phyloP scores from a whole-genome alignment of 2,888 invertebrate genomes.

The Mythimna impura region DNA sequence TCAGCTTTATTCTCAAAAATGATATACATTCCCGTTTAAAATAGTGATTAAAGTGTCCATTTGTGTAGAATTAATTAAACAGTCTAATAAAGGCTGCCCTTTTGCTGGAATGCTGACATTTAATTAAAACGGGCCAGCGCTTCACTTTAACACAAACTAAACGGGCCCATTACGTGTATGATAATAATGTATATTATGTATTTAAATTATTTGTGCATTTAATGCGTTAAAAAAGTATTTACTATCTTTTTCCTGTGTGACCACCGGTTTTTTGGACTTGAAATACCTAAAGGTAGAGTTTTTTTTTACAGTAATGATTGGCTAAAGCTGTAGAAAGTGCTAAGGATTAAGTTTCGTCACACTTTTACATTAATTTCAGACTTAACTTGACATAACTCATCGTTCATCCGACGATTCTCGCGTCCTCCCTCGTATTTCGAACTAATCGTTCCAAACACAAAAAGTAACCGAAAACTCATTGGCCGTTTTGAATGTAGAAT shows the following conservation, averaged over 20 bases:
- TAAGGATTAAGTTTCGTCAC: background rate
- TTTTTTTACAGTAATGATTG: background rate
- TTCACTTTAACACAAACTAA: constrained; percentile 74
- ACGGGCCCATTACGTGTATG: constrained; percentile 73
- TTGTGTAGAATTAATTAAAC: constrained; percentile 67
- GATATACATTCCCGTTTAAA: constrained; percentile 69
- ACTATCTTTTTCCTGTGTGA: constrained; percentile 3
- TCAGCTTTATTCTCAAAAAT: constrained; percentile 64
- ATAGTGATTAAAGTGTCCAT: constrained; percentile 69
- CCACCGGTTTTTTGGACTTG: constrained; percentile 4
- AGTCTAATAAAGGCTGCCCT: constrained; percentile 80
- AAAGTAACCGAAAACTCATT: constrained; percentile 57
- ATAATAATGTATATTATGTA: constrained; percentile 65
- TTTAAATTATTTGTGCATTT: constrained; percentile 35
- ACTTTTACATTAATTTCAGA: background rate
- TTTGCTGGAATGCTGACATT: constrained; percentile 85
- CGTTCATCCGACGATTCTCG: background rate
- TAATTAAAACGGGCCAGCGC: constrained; percentile 75
- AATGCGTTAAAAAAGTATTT: constrained; percentile 27
- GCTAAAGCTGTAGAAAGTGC: background rate
- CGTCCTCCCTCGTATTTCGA: constrained; percentile 45
- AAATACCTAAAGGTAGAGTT: too few relatives aligned
- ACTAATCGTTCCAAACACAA: constrained; percentile 52
- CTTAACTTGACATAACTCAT: constrained; percentile 15
- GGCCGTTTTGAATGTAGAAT: constrained; percentile 63